Evolutionary conservation across 2,797 vertebrate species (phyloP).

Genomic region (Pipistrellus nathusii): DNA sequence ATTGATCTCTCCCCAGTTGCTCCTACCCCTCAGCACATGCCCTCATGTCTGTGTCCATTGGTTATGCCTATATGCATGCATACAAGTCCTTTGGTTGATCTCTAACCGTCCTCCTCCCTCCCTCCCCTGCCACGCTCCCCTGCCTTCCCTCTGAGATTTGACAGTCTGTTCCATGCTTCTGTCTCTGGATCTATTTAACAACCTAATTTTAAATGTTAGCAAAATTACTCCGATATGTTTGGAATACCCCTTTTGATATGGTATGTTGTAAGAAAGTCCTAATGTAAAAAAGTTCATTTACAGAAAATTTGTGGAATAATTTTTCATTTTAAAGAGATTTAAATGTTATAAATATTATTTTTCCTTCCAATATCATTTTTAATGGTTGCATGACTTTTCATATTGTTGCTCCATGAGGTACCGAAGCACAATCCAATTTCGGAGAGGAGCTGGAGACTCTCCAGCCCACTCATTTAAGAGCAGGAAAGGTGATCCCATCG

Average conservation of each 20-base stretch:
- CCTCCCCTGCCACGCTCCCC: no score
- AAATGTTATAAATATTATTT: conserved; percentile 33
- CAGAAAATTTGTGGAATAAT: conserved; percentile 15
- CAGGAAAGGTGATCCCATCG: background rate
- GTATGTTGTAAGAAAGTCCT: conserved; percentile 39
- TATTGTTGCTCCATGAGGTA: background rate
- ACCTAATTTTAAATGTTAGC: conserved; percentile 60
- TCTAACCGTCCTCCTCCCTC: no score
- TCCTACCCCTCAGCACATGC: no score
- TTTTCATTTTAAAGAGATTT: conserved; percentile 51
- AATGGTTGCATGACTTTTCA: background rate
- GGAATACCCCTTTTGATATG: conserved; percentile 7
- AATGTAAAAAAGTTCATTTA: conserved; percentile 45
- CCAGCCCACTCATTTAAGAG: background rate
- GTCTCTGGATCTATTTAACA: background rate
- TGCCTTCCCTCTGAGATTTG: no score
- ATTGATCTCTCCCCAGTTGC: no score
- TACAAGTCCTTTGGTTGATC: no score
- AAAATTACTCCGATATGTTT: conserved; percentile 8
- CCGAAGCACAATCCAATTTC: background rate
- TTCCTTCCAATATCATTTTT: conserved; percentile 13
- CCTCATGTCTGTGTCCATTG: no score
- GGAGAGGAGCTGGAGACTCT: background rate
- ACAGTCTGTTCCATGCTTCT: no score
- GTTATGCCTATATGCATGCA: no score